These are phyloP conservation scores for Gymnothorax reevesii DNA, from an alignment of 2,797 vertebrate genomes.

Conservation along the genomic window DNA sequence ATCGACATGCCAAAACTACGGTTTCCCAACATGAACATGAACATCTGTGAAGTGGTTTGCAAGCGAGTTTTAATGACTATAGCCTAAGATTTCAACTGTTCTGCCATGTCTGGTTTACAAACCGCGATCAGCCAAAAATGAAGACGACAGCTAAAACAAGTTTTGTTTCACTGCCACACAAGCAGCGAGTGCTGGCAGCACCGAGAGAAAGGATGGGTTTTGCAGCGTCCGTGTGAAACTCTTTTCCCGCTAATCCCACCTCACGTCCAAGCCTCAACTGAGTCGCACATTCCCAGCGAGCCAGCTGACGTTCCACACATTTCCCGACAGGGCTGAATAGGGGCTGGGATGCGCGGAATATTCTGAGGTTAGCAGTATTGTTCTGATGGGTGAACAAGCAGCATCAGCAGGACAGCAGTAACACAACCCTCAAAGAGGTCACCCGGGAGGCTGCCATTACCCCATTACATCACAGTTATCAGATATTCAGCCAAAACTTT, in stretches of 20 bases:
- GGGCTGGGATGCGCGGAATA: conserved; percentile 42
- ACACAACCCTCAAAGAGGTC: conserved; percentile 49
- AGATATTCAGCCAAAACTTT: neutral
- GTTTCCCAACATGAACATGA: no score
- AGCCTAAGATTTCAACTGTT: no score
- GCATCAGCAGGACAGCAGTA: conserved; percentile 53
- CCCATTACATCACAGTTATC: neutral
- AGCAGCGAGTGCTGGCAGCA: neutral
- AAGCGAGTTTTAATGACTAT: no score
- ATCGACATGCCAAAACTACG: no score
- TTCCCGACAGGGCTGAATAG: conserved; percentile 52
- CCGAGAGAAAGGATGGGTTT: neutral
- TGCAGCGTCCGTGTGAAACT: neutral
- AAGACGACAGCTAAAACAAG: no score
- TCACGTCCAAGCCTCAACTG: neutral
- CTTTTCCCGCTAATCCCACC: neutral
- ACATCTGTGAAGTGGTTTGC: no score
- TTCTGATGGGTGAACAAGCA: conserved; percentile 46
- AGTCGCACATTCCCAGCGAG: neutral
- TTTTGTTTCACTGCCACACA: no score
- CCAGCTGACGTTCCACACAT: neutral
- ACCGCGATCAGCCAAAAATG: no score
- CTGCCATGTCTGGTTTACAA: no score
- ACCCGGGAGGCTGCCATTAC: neutral
- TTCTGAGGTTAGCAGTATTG: conserved; percentile 50